Conservation (phyloP, 2,888 invertebrate species). For the Pammene aurita region DNA sequence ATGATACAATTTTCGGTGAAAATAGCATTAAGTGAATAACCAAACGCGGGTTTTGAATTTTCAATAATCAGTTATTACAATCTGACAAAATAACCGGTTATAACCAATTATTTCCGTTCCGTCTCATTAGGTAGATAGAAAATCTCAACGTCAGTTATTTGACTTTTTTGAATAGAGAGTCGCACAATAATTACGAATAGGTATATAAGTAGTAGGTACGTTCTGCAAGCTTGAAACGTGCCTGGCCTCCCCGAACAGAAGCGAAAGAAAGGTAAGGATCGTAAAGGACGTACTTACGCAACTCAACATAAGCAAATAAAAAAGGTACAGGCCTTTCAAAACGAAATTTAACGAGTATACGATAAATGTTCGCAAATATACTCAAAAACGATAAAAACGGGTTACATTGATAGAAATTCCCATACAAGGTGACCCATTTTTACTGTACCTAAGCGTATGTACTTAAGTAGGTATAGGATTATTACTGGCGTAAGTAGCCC, state of each 20-base stretch:
- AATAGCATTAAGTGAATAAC: no score
- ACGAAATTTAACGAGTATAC: slow-evolving; percentile 23
- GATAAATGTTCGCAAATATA: slow-evolving; percentile 11
- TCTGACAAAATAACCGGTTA: no score
- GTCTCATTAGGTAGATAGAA: not conserved
- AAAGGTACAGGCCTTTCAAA: slow-evolving; percentile 23
- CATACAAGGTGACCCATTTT: no score
- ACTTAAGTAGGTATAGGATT: not conserved
- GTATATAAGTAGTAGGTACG: slow-evolving; percentile 3
- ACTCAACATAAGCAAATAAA: slow-evolving; percentile 37
- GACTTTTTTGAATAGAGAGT: slow-evolving; percentile 32
- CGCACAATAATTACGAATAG: slow-evolving; percentile 9
- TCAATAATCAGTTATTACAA: no score
- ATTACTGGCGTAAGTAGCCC: slow-evolving; percentile 3
- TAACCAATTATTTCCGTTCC: no score
- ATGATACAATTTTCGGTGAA: no score
- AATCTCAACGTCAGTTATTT: slow-evolving; percentile 15
- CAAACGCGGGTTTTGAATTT: no score
- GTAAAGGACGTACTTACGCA: slow-evolving; percentile 36
- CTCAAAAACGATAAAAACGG: no score
- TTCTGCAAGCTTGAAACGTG: slow-evolving; percentile 30
- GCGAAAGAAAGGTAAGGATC: slow-evolving; percentile 30
- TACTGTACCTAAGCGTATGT: no score
- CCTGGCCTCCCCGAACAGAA: slow-evolving; percentile 22
- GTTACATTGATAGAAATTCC: not conserved